Percentiles rank a stretch among this genome's conserved stretches.
phyloP scores from a whole-genome alignment of 1,140 invertebrate species.

The Cheumatopsyche charites region DNA sequence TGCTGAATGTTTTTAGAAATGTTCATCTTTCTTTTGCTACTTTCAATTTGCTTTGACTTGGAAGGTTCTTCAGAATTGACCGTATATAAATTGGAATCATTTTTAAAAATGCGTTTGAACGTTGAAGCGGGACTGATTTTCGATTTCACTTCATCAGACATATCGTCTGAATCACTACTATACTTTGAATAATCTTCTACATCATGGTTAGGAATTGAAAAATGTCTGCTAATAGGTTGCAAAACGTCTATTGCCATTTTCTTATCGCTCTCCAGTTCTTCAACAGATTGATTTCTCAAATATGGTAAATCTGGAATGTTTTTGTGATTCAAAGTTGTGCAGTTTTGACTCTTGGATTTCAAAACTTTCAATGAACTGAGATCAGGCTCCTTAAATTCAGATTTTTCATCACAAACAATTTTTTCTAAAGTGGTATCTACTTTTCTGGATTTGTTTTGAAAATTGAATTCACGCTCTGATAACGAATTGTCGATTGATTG shows the following conservation, averaged over 20 bases:
- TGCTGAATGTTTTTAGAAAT: slow-evolving; percentile 41
- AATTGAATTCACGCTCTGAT: slow-evolving; percentile 37
- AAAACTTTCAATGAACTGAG: slow-evolving; percentile 40
- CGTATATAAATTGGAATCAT: slow-evolving; percentile 43
- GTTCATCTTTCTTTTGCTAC: slow-evolving; percentile 39
- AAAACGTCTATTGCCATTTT: slow-evolving; percentile 50
- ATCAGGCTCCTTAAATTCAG: slow-evolving; percentile 42
- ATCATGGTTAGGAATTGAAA: slow-evolving; percentile 53
- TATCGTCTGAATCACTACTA: slow-evolving; percentile 46
- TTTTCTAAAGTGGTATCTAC: slow-evolving; percentile 44
- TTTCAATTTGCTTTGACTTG: slow-evolving; percentile 27
- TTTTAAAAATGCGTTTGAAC: slow-evolving; percentile 45
- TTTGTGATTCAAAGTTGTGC: slow-evolving; percentile 28
- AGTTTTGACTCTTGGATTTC: slow-evolving; percentile 46
- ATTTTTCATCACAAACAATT: not conserved
- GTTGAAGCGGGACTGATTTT: slow-evolving; percentile 33
- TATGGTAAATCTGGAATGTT: slow-evolving; percentile 49
- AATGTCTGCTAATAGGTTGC: slow-evolving; percentile 53
- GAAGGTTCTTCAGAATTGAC: slow-evolving; percentile 29
- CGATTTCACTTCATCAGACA: slow-evolving; percentile 34
- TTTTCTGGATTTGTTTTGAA: slow-evolving; percentile 50
- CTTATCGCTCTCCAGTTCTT: slow-evolving; percentile 54
- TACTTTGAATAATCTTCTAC: slow-evolving; percentile 24
- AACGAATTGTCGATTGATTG: slow-evolving; percentile 42
- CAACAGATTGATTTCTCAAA: slow-evolving; percentile 58